Conservation (phyloP, 2,113 vertebrate species). For the Ictalurus furcatus region DNA sequence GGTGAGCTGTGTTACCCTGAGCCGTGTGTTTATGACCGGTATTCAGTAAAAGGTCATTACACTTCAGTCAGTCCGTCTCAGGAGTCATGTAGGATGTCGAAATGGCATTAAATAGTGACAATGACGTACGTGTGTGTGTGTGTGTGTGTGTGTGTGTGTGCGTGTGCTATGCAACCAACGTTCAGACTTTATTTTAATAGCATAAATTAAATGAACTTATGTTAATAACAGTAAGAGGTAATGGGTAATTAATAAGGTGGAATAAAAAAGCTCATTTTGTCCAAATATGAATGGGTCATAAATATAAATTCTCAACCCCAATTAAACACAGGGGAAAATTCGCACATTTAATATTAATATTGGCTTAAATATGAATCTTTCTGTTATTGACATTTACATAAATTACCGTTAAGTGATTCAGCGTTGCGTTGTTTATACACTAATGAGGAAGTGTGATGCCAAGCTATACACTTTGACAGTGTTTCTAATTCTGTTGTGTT, state of each 20-base stretch:
- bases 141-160: background rate
- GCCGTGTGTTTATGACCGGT: background rate
- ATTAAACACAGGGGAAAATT: background rate
- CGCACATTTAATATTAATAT: background rate
- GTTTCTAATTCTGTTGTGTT: background rate
- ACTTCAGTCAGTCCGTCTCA: background rate
- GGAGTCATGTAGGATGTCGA: background rate
- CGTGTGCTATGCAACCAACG: background rate
- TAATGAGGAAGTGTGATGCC: too few relatives aligned
- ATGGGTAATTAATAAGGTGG: background rate
- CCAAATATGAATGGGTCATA: too few relatives aligned
- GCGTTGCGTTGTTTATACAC: background rate
- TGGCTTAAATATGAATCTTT: background rate
- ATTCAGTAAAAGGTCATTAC: background rate
- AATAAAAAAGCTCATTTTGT: background rate
- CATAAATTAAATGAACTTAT: background rate
- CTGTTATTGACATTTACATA: background rate
- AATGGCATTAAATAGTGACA: background rate
- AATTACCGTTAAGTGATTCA: background rate
- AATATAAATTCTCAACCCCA: background rate
- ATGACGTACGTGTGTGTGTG: background rate
- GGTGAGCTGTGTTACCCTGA: background rate
- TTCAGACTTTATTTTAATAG: slow-evolving; percentile 7
- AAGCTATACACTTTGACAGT: too few relatives aligned
- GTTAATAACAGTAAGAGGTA: too few relatives aligned